Conservation (phyloP, 2,797 vertebrate genomes). For the Toxotes lorentzi region DNA sequence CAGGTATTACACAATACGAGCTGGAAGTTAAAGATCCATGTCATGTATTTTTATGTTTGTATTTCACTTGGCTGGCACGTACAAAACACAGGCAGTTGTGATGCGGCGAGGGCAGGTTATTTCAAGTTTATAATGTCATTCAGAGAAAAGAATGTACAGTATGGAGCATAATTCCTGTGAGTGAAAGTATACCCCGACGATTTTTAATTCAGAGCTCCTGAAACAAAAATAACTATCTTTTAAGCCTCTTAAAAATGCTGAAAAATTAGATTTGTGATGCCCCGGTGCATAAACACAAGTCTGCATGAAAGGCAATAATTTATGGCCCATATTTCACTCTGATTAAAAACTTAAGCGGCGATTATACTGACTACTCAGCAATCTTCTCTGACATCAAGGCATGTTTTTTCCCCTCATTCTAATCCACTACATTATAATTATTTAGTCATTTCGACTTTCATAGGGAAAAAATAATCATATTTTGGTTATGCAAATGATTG, state of each 20-base stretch:
- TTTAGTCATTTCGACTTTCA: slow-evolving; percentile 85
- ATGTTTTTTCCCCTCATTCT: slow-evolving; percentile 84
- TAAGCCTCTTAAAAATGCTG: slow-evolving; percentile 88
- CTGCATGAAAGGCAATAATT: slow-evolving; percentile 88
- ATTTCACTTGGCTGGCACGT: slow-evolving; percentile 51
- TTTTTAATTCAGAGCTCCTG: slow-evolving; percentile 84
- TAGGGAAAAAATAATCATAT: slow-evolving; percentile 83
- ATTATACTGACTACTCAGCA: slow-evolving; percentile 87
- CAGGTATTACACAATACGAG: slow-evolving; percentile 68
- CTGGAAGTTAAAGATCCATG: slow-evolving; percentile 58
- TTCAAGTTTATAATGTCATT: slow-evolving; percentile 76
- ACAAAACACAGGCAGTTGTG: slow-evolving; percentile 51
- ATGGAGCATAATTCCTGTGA: slow-evolving; percentile 81
- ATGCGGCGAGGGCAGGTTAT: slow-evolving; percentile 67
- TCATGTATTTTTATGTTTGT: slow-evolving; percentile 53
- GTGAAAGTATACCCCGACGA: slow-evolving; percentile 80
- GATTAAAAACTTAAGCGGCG: slow-evolving; percentile 89
- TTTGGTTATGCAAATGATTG: slow-evolving; percentile 86
- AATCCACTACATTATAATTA: slow-evolving; percentile 89
- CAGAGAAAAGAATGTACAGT: slow-evolving; percentile 70
- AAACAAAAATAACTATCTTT: slow-evolving; percentile 85
- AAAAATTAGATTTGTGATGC: slow-evolving; percentile 86
- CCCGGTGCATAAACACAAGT: slow-evolving; percentile 84
- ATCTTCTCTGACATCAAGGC: slow-evolving; percentile 88
- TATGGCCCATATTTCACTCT: slow-evolving; percentile 86